Evolutionary conservation across 1,140 invertebrate genomes (phyloP), one percentile per base, ranked within the genome.

Genomic region (Drosophila pandora): DNA sequence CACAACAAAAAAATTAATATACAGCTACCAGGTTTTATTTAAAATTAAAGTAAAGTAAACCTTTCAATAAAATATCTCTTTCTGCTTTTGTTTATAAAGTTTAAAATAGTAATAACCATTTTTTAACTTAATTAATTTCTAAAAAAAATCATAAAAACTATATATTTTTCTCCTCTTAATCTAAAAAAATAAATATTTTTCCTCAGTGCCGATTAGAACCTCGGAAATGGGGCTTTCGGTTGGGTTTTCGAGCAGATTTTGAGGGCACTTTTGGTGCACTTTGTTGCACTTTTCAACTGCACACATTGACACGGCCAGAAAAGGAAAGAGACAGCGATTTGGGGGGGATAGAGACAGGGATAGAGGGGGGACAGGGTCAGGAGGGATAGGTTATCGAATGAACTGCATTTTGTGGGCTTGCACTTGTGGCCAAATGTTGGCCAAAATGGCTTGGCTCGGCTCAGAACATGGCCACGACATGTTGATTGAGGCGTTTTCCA

Each of bases 401-500:
- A 82, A 77, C 68, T 81, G 82, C 69, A 87, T 81, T 87, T 85
- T 85, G 78, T 68, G 81, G 82, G 82, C 77, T 87, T 87, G 82
- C 83, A 82, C 77, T 85, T 85, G 82, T 85, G 82, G 82, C 82
- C 82, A 87, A 85, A 69, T 82, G 78, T 87, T 85, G 82, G 82
- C 74, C 78, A 85, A 76, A 63, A 74, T 74, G 82, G 82, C 82
- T 85, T 85, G 76, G 64, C 61, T 71, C 78, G 60, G 58, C 57
- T 63, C 52, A 78, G 81, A 67, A 80, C 81, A 77, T 59, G 76
- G 76, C 78, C 82, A 85, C 81, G 82, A 85, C 82, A 85, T 81
- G 82, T 87, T 85, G 82, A 85, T 85, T 82, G 83, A 81, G 82
- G 73, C 72, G 54, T 57, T 56, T 23, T 12, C 41, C 21, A 21